phyloP scores from a whole-genome alignment of 2,888 invertebrate genomes.

The Nemotelus nigrinus region DNA sequence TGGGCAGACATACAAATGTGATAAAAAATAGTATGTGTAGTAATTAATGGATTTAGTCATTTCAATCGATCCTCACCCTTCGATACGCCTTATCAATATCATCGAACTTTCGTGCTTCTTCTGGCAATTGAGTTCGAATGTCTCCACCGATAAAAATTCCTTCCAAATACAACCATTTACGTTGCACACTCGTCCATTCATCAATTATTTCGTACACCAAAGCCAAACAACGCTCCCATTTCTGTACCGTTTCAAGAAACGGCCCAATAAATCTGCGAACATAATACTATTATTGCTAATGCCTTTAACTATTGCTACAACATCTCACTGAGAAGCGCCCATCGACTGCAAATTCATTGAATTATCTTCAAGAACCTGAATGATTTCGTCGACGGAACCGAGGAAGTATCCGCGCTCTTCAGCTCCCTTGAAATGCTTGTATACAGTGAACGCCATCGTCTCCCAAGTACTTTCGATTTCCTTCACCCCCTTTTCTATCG shows the following conservation, averaged over 20 bases:
- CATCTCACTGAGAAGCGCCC: slow-evolving; percentile 80
- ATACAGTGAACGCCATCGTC: slow-evolving; percentile 71
- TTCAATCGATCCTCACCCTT: slow-evolving; percentile 66
- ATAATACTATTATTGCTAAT: slow-evolving; percentile 9
- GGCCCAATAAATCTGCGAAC: slow-evolving; percentile 83
- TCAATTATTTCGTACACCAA: slow-evolving; percentile 87
- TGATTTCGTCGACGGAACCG: slow-evolving; percentile 85
- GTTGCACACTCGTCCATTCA: slow-evolving; percentile 86
- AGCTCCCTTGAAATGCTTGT: slow-evolving; percentile 75
- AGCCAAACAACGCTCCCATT: slow-evolving; percentile 84
- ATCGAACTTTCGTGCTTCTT: slow-evolving; percentile 91
- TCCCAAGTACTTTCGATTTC: slow-evolving; percentile 84
- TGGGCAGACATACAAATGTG: too few relatives aligned
- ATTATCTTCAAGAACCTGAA: slow-evolving; percentile 85
- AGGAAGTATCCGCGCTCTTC: slow-evolving; percentile 81
- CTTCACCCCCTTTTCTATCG: slow-evolving; percentile 88
- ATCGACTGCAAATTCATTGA: slow-evolving; percentile 91
- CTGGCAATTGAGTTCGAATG: slow-evolving; percentile 85
- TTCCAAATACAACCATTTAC: slow-evolving; percentile 92
- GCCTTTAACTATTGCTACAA: neutral
- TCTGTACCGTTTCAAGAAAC: slow-evolving; percentile 82
- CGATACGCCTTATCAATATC: slow-evolving; percentile 84
- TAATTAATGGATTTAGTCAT: too few relatives aligned
- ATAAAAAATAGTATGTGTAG: too few relatives aligned
- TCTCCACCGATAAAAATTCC: slow-evolving; percentile 93